Conservation (phyloP, 2,888 invertebrate genomes). For the Muscina levida region DNA sequence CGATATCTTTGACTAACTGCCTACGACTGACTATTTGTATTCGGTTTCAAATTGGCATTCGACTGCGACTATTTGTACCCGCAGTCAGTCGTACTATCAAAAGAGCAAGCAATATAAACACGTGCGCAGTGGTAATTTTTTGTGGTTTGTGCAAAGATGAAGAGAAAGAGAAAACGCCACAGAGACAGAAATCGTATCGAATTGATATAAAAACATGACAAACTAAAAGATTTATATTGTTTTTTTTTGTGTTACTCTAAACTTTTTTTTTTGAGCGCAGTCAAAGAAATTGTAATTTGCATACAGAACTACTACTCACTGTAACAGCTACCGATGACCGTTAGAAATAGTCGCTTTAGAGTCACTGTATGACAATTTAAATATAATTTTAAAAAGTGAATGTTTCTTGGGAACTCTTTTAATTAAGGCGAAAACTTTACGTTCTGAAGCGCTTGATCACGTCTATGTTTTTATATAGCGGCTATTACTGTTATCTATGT, state of each 20-base stretch:
- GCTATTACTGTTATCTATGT: no score
- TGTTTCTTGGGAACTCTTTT: no score
- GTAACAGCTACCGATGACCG: background rate
- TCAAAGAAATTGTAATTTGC: conserved; percentile 13
- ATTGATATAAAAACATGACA: conserved; percentile 37
- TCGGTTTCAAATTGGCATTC: conserved; percentile 1
- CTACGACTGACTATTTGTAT: background rate
- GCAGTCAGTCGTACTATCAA: conserved; percentile 15
- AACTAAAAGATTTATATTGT: conserved; percentile 42
- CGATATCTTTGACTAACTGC: conserved; percentile 30
- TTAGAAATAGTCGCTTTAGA: background rate
- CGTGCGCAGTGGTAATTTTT: conserved; percentile 51
- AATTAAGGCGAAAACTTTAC: no score
- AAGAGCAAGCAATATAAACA: conserved; percentile 38
- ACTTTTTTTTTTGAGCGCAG: conserved; percentile 5
- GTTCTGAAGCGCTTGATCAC: no score
- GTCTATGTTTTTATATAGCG: no score
- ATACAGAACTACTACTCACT: background rate
- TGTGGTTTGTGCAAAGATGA: conserved; percentile 41
- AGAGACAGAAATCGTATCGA: conserved; percentile 26
- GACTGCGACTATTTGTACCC: background rate
- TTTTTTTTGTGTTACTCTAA: conserved; percentile 7
- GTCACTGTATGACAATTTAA: no score
- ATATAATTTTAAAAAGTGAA: no score
- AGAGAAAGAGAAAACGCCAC: conserved; percentile 1